Evolutionary conservation across 1,140 invertebrate genomes (phyloP), one percentile per base, ranked within the genome.

Genomic region (Andrena cerasifolii): DNA sequence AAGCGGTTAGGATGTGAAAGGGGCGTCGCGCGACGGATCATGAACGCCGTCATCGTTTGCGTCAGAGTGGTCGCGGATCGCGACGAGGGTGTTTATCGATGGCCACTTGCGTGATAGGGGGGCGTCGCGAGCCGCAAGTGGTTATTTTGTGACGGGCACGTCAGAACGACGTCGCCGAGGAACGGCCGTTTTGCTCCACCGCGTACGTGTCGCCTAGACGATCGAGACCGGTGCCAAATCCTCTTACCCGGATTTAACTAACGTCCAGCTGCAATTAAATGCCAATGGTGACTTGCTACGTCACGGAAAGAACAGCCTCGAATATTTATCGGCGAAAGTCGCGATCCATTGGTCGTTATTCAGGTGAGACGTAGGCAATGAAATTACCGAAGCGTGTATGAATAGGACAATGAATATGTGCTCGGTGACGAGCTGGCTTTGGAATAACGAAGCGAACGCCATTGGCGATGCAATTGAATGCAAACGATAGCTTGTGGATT

Each of bases 81-180:
- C 68, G 51, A 53, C 45, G 68, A 67, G 49, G 51, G 58, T 40
- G 79, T 83, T 82, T 68, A 82, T 83, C 81, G 80, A 82, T 82
- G 82, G 77, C 70, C 63, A 83, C 74, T 82, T 79, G 66, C 68
- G 68, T 31, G 53, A 56, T 14, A 21, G 12, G 45, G 21, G 63
- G 28, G 51, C 59, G 45, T 54, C 4, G 47, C 45, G 45, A 56
- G 63, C 31, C 59, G 62, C 67, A 83, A 83, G 78, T 84, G 83
- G 83, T 83, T 83, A 84, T 83, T 84, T 84, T 83, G 83, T 83
- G 81, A 78, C 49, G 45, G 71, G 77, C 53, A 83, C 72, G 67
- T 83, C 72, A 76, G 68, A 49, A 68, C 28, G 58, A 77, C 47
- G 51, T n/a, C 71, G 33, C 36, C 65, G 28, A n/a, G n/a, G n/a